A percentile compares a stretch with the other conserved stretches of the same genome.
These are phyloP conservation scores for Drosophila eugracilis DNA, from an alignment of 1,140 invertebrate genomes.

Conservation along the genomic window DNA sequence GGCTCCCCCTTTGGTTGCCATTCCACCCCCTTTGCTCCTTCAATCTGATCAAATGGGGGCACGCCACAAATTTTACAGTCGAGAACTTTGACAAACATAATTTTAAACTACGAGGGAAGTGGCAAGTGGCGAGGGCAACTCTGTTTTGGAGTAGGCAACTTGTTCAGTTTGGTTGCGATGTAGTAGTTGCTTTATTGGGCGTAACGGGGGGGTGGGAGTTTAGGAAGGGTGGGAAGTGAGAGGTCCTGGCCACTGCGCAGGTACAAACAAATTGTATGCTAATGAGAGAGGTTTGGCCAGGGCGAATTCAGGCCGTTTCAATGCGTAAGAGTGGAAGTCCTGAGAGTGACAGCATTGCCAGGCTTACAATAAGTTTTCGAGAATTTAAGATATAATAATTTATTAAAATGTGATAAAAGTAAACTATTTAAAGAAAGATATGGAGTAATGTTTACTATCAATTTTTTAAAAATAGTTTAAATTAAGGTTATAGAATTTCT, in stretches of 20 bases:
- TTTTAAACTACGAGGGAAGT: constrained; percentile 31
- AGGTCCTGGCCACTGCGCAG: constrained; percentile 60
- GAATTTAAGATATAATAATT: too few relatives aligned
- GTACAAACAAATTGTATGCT: constrained; percentile 74
- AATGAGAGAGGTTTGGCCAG: constrained; percentile 7
- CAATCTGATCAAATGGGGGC: constrained; percentile 42
- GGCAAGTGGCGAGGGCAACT: constrained; percentile 6
- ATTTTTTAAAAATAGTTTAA: too few relatives aligned
- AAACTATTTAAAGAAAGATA: too few relatives aligned
- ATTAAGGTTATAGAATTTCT: neutral
- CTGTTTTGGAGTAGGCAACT: constrained; percentile 9
- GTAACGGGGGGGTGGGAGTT: neutral
- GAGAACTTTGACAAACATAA: constrained; percentile 55
- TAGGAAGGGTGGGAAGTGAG: neutral
- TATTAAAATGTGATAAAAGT: too few relatives aligned
- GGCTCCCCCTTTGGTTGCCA: neutral
- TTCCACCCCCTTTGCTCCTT: constrained; percentile 1
- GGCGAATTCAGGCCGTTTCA: too few relatives aligned
- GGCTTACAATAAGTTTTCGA: neutral
- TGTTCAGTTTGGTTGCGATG: constrained; percentile 32
- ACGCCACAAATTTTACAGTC: constrained; percentile 51
- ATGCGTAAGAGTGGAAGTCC: neutral
- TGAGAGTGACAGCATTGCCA: constrained; percentile 16
- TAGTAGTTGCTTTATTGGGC: constrained; percentile 33
- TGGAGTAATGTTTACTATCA: too few relatives aligned